phyloP scores from a whole-genome alignment of 2,888 invertebrate species.

The Orthosia gothica region DNA sequence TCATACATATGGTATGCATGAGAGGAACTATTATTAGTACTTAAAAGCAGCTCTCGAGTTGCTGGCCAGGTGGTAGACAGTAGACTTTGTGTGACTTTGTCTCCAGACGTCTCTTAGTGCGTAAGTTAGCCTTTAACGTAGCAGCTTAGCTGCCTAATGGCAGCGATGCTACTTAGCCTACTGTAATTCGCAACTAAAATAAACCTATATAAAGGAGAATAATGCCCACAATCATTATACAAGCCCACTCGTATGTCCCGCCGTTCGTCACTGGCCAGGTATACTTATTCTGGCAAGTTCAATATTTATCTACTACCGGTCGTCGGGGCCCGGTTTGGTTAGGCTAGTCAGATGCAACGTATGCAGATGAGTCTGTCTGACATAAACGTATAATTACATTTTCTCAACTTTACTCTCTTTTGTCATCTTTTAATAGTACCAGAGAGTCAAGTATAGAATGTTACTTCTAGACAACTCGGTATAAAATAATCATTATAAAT shows the following conservation, averaged over 20 bases:
- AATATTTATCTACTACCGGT: slow-evolving; percentile 49
- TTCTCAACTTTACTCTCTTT: slow-evolving; percentile 11
- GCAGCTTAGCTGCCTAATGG: background rate
- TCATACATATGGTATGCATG: no score
- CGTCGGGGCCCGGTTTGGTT: slow-evolving; percentile 17
- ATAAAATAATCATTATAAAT: no score
- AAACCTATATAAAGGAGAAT: background rate
- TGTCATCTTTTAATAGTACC: background rate
- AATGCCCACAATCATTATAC: slow-evolving; percentile 13
- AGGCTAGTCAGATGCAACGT: slow-evolving; percentile 24
- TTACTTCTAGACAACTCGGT: no score
- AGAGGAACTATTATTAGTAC: no score
- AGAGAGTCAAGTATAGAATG: no score
- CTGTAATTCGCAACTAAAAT: background rate
- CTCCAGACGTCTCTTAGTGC: background rate
- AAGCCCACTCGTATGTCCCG: slow-evolving; percentile 4
- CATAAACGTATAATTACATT: slow-evolving; percentile 24
- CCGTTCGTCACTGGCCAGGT: slow-evolving; percentile 11
- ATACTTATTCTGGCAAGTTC: slow-evolving; percentile 37
- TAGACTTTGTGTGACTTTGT: background rate
- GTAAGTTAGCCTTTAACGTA: background rate
- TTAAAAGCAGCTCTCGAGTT: no score
- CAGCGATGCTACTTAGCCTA: background rate
- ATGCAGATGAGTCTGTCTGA: slow-evolving; percentile 49
- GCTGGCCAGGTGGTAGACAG: no score